Evolutionary conservation across 2,797 vertebrate species (phyloP).

Genomic region (Myioborus miniatus): DNA sequence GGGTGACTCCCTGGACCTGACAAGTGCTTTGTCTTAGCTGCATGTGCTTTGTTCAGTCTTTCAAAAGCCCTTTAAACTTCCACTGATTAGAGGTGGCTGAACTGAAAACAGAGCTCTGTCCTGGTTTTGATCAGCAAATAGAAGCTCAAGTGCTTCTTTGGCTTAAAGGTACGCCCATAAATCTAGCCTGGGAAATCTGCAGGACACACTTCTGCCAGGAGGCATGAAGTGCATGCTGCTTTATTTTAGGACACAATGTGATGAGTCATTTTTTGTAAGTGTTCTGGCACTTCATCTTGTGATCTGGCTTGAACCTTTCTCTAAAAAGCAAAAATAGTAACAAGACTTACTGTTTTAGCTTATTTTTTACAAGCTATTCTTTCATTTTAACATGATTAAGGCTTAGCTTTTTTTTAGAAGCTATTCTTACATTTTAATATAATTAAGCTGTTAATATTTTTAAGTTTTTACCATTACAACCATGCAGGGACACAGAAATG

Average conservation of each 20-base stretch:
- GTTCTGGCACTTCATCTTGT: not conserved
- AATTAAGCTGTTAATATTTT: not conserved
- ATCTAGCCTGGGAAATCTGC: not conserved
- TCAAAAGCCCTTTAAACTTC: conserved; percentile 60
- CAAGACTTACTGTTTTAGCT: not conserved
- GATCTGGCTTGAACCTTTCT: not conserved
- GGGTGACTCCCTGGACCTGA: conserved; percentile 39
- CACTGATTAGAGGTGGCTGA: conserved; percentile 32
- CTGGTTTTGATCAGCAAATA: conserved; percentile 13
- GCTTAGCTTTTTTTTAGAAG: not conserved
- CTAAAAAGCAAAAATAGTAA: not conserved
- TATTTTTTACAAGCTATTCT: not conserved
- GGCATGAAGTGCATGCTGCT: not conserved
- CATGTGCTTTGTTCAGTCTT: not conserved
- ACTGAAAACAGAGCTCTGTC: conserved; percentile 12
- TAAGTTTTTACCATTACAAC: not conserved
- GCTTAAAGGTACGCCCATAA: not conserved
- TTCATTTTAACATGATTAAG: not conserved
- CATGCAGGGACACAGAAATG: not conserved
- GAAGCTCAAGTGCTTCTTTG: not conserved
- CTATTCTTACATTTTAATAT: not conserved
- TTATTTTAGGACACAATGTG: not conserved
- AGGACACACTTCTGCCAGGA: not conserved
- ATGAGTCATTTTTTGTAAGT: not conserved
- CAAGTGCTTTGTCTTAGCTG: conserved; percentile 40